Base-by-base conservation (phyloP, 2,113 vertebrate species). In the Pterocles burchelli region DNA sequence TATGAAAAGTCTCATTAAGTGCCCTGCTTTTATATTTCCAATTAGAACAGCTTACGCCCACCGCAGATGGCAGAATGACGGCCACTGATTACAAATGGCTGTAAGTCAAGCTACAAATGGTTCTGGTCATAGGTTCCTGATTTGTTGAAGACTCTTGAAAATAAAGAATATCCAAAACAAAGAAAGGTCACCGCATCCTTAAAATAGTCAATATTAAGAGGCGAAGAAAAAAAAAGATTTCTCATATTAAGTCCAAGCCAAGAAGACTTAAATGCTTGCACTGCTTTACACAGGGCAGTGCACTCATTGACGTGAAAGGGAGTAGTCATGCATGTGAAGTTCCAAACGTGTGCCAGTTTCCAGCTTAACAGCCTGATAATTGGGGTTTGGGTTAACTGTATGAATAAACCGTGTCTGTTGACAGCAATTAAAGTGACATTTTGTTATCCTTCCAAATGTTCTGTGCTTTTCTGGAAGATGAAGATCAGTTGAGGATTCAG, bases 41-140 rank as follows among this genome's bases (percentile, higher is more conserved):
- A 93, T 95, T 88, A 93, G 85, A 38, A n/a, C 36, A 38, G 79
- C 84, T 92, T 41, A 68, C 68, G 13, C 94, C 85, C 94, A 84
- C 51, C 14, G 34, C 94, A 95, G 95, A 94, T 97, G 95, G 96
- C 83, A 63, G 85, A 86, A 62, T 1, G 45, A 55, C 16, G 1
- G 2, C 54, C 67, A 3, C 41, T 1, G 5, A 15, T 13, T 24
- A 21, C 52, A 29, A 63, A 28, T 3, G 3, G 63, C 58, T 26
- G 48, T 7, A 38, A 6, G 0, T 8, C 59, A 6, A 34, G n/a
- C n/a, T 33, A 55, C 74, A 7, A 62, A 45, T 48, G 10, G 6
- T 1, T 38, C 82, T 2, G 29, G 31, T 55, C 62, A 17, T 2
- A 7, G 46, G 17, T 7, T 36, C 51, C 19, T 10, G 7, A 45